Base-by-base conservation (phyloP, 2,888 invertebrate species). In the Pollenia labialis region DNA sequence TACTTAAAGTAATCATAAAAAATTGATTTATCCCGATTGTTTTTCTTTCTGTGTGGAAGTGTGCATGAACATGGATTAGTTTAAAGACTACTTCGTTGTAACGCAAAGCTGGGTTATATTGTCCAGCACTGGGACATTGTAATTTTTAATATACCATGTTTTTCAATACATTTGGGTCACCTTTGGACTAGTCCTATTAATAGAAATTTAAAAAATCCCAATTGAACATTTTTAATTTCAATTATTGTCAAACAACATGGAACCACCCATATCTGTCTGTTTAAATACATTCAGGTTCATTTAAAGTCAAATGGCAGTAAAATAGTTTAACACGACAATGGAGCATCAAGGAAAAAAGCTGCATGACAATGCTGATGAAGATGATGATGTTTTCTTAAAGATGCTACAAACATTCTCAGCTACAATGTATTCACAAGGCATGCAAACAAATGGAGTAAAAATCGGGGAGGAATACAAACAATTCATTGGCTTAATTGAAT, bases 401-500 rank as follows among this genome's bases (percentile, higher is more conserved):
- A 85, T 62, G 62, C 60, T 60, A 12, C 72, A 23, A 32, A 44
- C 9, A 18, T 42, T 58, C 52, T 75, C 56, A 64, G 6, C 74
- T 32, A 32, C 60, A 71, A 46, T 52, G 52, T 52, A 46, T 12
- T 8, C n/a, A 42, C 48, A 60, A 14, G 52, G 11, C n/a, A 46
- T 42, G 42, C 9, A 72, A n/a, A 52, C 14, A 81, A 42, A 64
- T 52, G 52, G 42, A 64, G 52, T 12, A 68, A 60, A 18, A 76
- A 62, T 64, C 64, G 60, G 32, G 62, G 58, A 69, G 58, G 75
- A 75, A 85, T 52, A 56, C 42, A 58, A 81, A 56, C 69, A 81
- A 92, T 91, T 92, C 91, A 92, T 92, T 91, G 92, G 91, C 91
- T 92, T 92, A 92, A 92, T 92, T 92, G 91, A 92, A 92, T 92